phyloP scores from a whole-genome alignment of 2,113 vertebrate genomes.

The Crypturellus undulatus region DNA sequence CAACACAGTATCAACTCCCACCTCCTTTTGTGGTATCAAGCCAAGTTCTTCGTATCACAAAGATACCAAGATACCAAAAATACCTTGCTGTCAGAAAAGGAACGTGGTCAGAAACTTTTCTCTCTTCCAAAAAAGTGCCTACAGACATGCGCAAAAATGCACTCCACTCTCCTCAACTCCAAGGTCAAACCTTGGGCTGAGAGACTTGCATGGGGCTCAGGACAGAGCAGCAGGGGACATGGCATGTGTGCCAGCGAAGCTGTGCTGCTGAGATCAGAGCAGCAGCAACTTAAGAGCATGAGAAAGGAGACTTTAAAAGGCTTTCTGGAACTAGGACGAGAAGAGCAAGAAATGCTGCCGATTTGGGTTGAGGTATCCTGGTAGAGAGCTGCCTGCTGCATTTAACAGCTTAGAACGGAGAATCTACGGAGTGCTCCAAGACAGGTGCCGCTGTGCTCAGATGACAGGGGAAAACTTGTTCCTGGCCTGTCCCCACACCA shows the following conservation, averaged over 20 bases:
- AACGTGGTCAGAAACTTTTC: neutral
- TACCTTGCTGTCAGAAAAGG: neutral
- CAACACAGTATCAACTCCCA: neutral
- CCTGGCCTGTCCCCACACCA: neutral
- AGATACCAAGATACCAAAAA: too few relatives aligned
- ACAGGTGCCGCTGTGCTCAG: neutral
- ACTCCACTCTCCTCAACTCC: neutral
- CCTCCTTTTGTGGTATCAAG: neutral
- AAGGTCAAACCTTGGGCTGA: neutral
- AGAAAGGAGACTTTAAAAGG: conserved; percentile 14
- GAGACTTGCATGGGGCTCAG: neutral
- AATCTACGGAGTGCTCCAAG: neutral
- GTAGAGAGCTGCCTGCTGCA: neutral
- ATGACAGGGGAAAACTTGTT: neutral
- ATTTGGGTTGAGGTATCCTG: conserved; percentile 40
- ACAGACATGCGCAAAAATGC: neutral
- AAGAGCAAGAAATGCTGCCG: neutral
- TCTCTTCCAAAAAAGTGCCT: neutral
- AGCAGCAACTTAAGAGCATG: neutral
- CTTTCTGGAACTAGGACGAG: conserved; percentile 30
- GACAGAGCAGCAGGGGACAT: neutral
- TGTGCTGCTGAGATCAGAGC: neutral
- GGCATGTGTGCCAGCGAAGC: neutral
- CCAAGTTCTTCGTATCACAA: neutral
- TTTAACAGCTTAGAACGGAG: neutral